These are phyloP conservation scores for Oreohelix idahoensis DNA, from an alignment of 1,140 invertebrate species.

Conservation along the genomic window DNA sequence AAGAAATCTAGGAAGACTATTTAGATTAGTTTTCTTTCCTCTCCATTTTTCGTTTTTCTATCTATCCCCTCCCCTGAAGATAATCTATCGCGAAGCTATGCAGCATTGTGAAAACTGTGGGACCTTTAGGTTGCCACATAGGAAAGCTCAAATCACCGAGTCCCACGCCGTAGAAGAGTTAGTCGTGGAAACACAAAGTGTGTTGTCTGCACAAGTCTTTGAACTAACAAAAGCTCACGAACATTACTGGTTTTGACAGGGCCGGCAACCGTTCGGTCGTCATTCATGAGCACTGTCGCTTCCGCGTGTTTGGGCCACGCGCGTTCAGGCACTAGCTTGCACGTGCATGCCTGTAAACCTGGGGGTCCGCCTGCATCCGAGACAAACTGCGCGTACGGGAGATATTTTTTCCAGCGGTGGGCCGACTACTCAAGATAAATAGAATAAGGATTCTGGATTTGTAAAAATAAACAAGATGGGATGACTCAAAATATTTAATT, in stretches of 20 bases:
- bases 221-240: slow-evolving; percentile 9
- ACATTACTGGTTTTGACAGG: background rate
- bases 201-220: background rate
- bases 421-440: background rate
- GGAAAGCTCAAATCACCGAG: too few species aligned
- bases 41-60: too few species aligned
- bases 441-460: background rate
- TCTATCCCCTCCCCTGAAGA: too few species aligned
- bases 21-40: too few species aligned
- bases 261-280: slow-evolving; percentile 10
- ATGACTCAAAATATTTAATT: background rate
- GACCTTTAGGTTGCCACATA: too few species aligned
- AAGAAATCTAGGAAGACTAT: too few species aligned
- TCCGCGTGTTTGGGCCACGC: slow-evolving; percentile 10
- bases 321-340: background rate
- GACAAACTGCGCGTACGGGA: background rate
- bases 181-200: background rate
- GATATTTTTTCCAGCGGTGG: background rate
- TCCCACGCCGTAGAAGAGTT: too few species aligned
- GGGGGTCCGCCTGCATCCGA: background rate
- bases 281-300: background rate
- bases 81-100: too few species aligned
- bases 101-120: too few species aligned
- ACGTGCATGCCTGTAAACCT: slow-evolving; percentile 11
- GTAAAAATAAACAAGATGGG: slow-evolving; percentile 4